Percentiles rank a stretch among this genome's conserved stretches.
Evolutionary conservation across 2,888 invertebrate species (phyloP).

Genomic region (Pedicia rivosa): DNA sequence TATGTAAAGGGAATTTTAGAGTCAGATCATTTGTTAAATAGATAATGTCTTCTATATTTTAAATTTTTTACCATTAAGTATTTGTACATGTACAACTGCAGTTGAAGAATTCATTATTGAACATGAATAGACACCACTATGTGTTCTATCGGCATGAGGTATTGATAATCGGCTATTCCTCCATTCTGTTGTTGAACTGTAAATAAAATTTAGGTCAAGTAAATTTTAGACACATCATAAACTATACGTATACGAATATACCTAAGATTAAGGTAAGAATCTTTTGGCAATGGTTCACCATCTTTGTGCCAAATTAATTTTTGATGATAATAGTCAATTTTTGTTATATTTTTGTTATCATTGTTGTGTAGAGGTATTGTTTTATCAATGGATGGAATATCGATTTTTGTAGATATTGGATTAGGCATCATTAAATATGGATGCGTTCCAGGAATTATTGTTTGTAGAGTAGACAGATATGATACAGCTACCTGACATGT

Average conservation of each 20-base stretch:
- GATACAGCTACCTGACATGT: conserved; percentile 38
- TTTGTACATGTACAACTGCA: conserved; percentile 47
- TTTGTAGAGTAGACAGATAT: conserved; percentile 22
- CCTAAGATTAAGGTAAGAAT: conserved; percentile 8
- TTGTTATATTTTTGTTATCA: neutral
- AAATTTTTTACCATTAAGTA: conserved; percentile 42
- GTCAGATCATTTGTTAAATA: neutral
- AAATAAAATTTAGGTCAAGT: no score
- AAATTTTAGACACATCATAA: neutral
- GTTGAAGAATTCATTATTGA: conserved; percentile 45
- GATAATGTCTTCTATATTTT: neutral
- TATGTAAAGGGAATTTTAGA: neutral
- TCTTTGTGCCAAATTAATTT: conserved; percentile 6
- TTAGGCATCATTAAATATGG: no score
- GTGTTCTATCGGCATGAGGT: conserved; percentile 42
- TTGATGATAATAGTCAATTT: conserved; percentile 6
- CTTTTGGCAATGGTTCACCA: neutral
- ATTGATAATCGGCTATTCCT: conserved; percentile 26
- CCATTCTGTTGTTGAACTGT: conserved; percentile 23
- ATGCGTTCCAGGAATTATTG: neutral
- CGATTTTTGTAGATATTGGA: no score
- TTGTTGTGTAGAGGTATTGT: no score
- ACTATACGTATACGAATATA: neutral
- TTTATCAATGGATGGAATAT: conserved; percentile 1
- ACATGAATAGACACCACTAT: conserved; percentile 49